Evolutionary conservation across 1,140 invertebrate genomes (phyloP).

Genomic region (Drosophila bifasciata): DNA sequence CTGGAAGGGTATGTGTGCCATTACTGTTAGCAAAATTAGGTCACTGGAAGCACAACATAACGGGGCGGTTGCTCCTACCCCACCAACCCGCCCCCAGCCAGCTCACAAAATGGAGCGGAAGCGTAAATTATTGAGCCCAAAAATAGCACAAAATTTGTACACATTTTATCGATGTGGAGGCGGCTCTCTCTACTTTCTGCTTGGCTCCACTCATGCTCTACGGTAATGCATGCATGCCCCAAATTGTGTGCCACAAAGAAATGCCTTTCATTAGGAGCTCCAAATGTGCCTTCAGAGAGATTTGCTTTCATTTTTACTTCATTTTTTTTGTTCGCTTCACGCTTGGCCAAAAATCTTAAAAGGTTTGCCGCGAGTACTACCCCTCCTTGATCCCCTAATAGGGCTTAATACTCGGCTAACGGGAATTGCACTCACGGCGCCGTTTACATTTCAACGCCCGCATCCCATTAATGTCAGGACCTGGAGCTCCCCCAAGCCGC

Average conservation of each 20-base stretch:
- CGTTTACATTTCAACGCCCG: slow-evolving; percentile 55
- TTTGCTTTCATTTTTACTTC: not conserved
- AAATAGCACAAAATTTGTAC: slow-evolving; percentile 58
- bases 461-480: slow-evolving; percentile 25
- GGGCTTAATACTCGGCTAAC: slow-evolving; percentile 55
- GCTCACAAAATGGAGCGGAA: slow-evolving; percentile 37
- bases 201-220: no score
- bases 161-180: not conserved
- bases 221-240: slow-evolving; percentile 6
- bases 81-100: not conserved
- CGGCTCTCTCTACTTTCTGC: no score
- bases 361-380: slow-evolving; percentile 24
- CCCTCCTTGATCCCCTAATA: slow-evolving; percentile 41
- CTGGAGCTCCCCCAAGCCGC: slow-evolving; percentile 4
- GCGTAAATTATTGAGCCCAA: slow-evolving; percentile 73
- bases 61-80: not conserved
- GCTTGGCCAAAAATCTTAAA: slow-evolving; percentile 32
- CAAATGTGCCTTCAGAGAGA: not conserved
- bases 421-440: slow-evolving; percentile 69
- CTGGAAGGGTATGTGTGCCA: slow-evolving; percentile 50
- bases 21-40: slow-evolving; percentile 58
- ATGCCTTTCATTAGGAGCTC: slow-evolving; percentile 22
- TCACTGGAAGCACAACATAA: slow-evolving; percentile 66
- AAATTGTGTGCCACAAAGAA: slow-evolving; percentile 8
- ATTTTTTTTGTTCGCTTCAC: slow-evolving; percentile 13